phyloP scores from a whole-genome alignment of 2,797 vertebrate genomes.

The Rhinophrynus dorsalis region DNA sequence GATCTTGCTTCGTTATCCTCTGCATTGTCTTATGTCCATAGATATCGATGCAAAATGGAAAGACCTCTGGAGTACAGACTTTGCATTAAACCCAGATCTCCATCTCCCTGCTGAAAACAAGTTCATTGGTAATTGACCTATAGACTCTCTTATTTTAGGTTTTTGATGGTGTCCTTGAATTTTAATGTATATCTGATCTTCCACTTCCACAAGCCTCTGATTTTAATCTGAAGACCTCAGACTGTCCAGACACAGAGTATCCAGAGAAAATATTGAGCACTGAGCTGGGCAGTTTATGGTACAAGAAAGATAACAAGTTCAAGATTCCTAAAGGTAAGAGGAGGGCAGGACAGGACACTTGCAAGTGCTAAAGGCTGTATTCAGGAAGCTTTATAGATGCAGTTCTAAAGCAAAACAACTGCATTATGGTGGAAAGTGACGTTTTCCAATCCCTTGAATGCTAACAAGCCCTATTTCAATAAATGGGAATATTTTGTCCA shows the following conservation, averaged over 20 bases:
- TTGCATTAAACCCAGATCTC: conserved; percentile 79
- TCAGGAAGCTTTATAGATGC: too few relatives aligned
- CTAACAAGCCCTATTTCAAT: too few relatives aligned
- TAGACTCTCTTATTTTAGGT: too few relatives aligned
- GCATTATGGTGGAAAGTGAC: too few relatives aligned
- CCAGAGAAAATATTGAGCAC: conserved; percentile 77
- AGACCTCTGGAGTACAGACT: conserved; percentile 79
- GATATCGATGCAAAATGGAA: conserved; percentile 81
- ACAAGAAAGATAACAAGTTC: conserved; percentile 94
- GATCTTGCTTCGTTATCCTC: background rate
- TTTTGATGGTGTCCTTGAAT: too few relatives aligned
- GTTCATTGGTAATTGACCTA: conserved; percentile 82
- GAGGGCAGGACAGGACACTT: too few relatives aligned
- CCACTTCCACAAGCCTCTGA: conserved; percentile 76
- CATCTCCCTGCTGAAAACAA: conserved; percentile 90
- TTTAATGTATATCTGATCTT: too few relatives aligned
- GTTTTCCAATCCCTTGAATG: too few relatives aligned
- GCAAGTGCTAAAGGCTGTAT: too few relatives aligned
- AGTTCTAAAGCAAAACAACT: too few relatives aligned
- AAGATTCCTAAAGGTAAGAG: conserved; percentile 91
- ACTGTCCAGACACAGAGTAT: conserved; percentile 83
- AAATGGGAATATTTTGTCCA: too few relatives aligned
- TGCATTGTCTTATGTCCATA: conserved; percentile 52
- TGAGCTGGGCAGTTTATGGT: conserved; percentile 85
- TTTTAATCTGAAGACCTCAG: conserved; percentile 81